Percentiles rank a stretch among this genome's conserved stretches.
phyloP scores from a whole-genome alignment of 2,797 vertebrate species.

The Acipenser transmontanus region DNA sequence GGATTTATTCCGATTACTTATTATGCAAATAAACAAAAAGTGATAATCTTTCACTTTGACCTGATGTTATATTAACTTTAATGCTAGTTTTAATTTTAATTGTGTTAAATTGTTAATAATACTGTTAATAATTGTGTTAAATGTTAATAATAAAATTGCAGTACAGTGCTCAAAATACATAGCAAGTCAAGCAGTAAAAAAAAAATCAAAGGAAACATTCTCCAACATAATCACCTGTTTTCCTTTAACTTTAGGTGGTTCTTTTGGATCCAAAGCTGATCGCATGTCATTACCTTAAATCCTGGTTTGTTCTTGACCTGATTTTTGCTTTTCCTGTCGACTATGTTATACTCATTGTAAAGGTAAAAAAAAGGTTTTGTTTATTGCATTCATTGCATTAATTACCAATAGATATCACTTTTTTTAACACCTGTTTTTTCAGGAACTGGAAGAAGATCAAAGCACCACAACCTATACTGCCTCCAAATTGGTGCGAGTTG shows the following conservation, averaged over 20 bases:
- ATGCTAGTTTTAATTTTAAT: no score
- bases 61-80: no score
- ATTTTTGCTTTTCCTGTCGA: constrained; percentile 68
- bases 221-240: no score
- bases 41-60: no score
- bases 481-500: constrained; percentile 63
- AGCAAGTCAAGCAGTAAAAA: no score
- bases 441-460: background rate
- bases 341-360: constrained; percentile 65
- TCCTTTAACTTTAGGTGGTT: constrained; percentile 45
- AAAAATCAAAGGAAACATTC: no score
- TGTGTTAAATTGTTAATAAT: no score
- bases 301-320: constrained; percentile 66
- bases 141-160: no score
- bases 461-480: background rate
- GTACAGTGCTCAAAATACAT: no score
- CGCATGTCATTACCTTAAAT: constrained; percentile 58
- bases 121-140: no score
- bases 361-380: constrained; percentile 24
- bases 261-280: constrained; percentile 65
- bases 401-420: background rate
- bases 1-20: no score
- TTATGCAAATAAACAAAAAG: no score
- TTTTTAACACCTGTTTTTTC: background rate
- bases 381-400: background rate